phyloP scores from a whole-genome alignment of 1,140 invertebrate species.

The Neodiprion lecontei region DNA sequence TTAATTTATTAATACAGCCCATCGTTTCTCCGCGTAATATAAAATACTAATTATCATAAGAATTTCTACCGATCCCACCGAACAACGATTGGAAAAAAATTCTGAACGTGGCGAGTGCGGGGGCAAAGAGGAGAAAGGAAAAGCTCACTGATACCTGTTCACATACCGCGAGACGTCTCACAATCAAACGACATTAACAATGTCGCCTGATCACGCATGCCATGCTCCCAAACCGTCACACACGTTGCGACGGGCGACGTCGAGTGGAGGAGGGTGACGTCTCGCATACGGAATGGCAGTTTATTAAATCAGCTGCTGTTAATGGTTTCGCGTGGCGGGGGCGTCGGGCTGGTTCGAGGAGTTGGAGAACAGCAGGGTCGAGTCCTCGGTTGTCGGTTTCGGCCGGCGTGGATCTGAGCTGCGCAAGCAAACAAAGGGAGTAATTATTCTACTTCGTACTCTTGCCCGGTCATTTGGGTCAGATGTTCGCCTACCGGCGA shows the following conservation, averaged over 20 bases:
- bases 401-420: neutral
- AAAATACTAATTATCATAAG: too few relatives aligned
- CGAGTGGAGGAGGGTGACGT: neutral
- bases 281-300: constrained; percentile 4
- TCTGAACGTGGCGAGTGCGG: too few relatives aligned
- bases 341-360: neutral
- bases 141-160: too few relatives aligned
- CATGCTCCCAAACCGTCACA: neutral
- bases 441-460: neutral
- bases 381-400: neutral
- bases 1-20: too few relatives aligned
- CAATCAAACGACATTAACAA: too few relatives aligned
- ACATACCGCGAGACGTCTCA: too few relatives aligned
- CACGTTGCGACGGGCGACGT: neutral
- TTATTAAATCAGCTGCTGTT: constrained; percentile 3
- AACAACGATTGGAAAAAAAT: too few relatives aligned
- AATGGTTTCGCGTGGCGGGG: constrained; percentile 3
- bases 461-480: neutral
- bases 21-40: too few relatives aligned
- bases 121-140: too few relatives aligned
- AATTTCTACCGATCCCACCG: too few relatives aligned
- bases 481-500: neutral
- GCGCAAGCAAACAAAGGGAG: constrained; percentile 1
- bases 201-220: too few relatives aligned
- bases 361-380: neutral